These are phyloP conservation scores for Drosophila neonasuta DNA, from an alignment of 2,888 invertebrate genomes.

Conservation along the genomic window DNA sequence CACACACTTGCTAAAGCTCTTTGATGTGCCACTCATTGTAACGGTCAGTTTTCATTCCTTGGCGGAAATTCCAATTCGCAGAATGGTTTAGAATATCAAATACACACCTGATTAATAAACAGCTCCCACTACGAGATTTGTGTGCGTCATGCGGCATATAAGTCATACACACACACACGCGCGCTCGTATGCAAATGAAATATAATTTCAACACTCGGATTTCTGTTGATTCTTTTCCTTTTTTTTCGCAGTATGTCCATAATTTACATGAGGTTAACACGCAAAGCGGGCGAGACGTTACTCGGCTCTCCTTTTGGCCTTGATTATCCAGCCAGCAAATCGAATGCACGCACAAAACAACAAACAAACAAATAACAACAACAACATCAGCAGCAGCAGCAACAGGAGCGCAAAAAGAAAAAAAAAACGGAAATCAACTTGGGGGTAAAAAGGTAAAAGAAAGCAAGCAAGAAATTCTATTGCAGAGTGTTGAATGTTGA, in stretches of 20 bases:
- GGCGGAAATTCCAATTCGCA: conserved; percentile 15
- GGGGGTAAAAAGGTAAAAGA: conserved; percentile 29
- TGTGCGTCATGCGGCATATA: conserved; percentile 33
- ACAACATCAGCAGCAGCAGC: conserved; percentile 9
- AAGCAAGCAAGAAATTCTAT: conserved; percentile 67
- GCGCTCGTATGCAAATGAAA: conserved; percentile 71
- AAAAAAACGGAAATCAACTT: conserved; percentile 43
- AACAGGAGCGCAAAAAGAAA: conserved; percentile 33
- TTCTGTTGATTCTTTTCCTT: conserved; percentile 52
- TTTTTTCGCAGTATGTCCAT: conserved; percentile 43
- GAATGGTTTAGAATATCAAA: conserved; percentile 7
- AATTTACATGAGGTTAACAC: conserved; percentile 77
- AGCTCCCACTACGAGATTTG: conserved; percentile 43
- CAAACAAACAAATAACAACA: conserved; percentile 21
- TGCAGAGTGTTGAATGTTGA: conserved; percentile 67
- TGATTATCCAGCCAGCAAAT: conserved; percentile 66
- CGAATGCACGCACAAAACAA: conserved; percentile 64
- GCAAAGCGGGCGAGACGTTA: conserved; percentile 54
- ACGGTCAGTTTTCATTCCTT: not conserved
- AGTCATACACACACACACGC: conserved; percentile 34
- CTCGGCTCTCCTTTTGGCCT: conserved; percentile 52
- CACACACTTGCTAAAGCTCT: not conserved
- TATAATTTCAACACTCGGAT: conserved; percentile 76
- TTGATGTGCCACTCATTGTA: not conserved
- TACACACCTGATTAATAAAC: conserved; percentile 9